Percentiles rank a stretch among this genome's conserved stretches.
Conservation (phyloP, 2,797 vertebrate genomes). For the Neoniphon sammara region DNA sequence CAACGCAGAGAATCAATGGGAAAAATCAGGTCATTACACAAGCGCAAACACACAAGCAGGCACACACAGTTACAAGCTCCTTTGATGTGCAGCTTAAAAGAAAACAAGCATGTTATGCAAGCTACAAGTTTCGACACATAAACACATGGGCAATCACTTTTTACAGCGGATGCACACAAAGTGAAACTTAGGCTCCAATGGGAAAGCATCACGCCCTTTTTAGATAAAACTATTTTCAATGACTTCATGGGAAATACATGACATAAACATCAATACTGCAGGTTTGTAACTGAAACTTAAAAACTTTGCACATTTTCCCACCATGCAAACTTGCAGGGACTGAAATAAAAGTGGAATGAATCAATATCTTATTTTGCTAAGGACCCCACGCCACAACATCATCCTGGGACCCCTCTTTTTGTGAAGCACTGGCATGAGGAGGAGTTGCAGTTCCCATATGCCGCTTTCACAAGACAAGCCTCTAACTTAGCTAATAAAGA, state of each 20-base stretch:
- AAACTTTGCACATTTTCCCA: not conserved
- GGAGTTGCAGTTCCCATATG: not conserved
- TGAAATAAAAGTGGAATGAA: too few relatives aligned
- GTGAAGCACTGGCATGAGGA: not conserved
- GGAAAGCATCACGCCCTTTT: not conserved
- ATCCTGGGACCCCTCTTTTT: not conserved
- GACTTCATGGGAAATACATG: too few relatives aligned
- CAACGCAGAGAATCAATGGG: not conserved
- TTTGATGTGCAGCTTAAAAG: constrained; percentile 1
- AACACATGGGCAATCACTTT: not conserved
- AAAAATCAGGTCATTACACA: not conserved
- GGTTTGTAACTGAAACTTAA: not conserved
- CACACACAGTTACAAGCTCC: not conserved
- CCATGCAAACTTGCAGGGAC: not conserved
- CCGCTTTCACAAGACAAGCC: too few relatives aligned
- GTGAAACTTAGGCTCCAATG: not conserved
- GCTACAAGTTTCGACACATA: constrained; percentile 35
- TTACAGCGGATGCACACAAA: not conserved
- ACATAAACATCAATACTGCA: too few relatives aligned
- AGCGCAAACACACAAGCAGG: not conserved
- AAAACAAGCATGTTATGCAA: constrained; percentile 32
- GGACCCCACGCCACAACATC: not conserved
- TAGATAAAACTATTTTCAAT: too few relatives aligned
- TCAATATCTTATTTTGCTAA: too few relatives aligned
- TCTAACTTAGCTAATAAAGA: not conserved